Evolutionary conservation across 2,888 invertebrate genomes (phyloP).

Genomic region (Mamestra brassicae): DNA sequence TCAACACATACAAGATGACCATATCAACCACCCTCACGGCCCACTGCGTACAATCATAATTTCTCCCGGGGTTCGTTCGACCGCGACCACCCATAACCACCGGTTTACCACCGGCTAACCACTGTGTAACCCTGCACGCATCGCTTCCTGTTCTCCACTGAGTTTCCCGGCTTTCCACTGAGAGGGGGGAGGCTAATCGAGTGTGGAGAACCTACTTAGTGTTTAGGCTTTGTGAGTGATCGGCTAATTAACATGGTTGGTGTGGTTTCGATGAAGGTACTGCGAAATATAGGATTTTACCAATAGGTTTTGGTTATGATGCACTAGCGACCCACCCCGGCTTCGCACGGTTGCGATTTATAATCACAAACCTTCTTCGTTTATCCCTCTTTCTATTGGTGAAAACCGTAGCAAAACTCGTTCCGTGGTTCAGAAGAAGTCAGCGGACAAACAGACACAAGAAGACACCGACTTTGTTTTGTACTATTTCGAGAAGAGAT

Average conservation of each 20-base stretch:
- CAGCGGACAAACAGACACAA: no score
- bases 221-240: conserved; percentile 26
- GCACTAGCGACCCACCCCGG: no score
- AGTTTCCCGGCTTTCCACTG: conserved; percentile 63
- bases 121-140: conserved; percentile 56
- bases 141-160: conserved; percentile 65
- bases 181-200: conserved; percentile 30
- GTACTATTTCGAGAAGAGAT: no score
- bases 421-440: no score
- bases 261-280: neutral
- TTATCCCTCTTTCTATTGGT: no score
- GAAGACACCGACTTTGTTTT: no score
- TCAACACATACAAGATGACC: neutral
- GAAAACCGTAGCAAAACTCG: no score
- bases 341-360: no score
- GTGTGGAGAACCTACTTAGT: conserved; percentile 28
- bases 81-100: conserved; percentile 47
- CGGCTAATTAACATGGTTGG: neutral
- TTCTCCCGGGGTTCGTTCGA: conserved; percentile 47
- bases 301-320: no score
- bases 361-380: no score
- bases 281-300: neutral
- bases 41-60: conserved; percentile 50
- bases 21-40: conserved; percentile 38
- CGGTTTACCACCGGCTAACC: conserved; percentile 34